Evolutionary conservation across 2,797 vertebrate species (phyloP).

Genomic region (Gymnocypris eckloni): DNA sequence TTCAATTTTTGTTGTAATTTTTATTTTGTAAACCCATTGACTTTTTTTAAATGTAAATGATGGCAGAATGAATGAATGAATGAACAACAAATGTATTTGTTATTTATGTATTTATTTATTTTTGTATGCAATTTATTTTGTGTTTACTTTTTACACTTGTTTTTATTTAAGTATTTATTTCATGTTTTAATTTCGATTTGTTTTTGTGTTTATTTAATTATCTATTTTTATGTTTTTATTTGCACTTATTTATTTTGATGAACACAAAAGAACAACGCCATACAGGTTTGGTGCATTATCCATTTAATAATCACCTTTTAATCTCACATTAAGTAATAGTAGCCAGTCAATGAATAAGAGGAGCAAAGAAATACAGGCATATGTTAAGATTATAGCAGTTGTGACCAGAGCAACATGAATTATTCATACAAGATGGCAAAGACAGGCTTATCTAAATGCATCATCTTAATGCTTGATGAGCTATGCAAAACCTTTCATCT

Average conservation of each 20-base stretch:
- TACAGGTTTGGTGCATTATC: background rate
- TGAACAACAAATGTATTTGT: too few relatives aligned
- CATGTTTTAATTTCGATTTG: background rate
- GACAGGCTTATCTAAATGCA: constrained; percentile 16
- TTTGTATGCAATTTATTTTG: background rate
- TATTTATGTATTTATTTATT: background rate
- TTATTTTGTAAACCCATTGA: too few relatives aligned
- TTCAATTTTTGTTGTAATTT: too few relatives aligned
- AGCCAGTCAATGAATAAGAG: constrained; percentile 15
- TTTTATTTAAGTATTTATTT: background rate
- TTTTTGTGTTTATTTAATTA: background rate
- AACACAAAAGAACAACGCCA: background rate
- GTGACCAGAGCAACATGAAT: constrained; percentile 9
- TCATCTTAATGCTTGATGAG: constrained; percentile 41
- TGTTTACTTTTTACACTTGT: background rate
- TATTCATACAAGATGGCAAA: background rate
- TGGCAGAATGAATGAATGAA: too few relatives aligned
- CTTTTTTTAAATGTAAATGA: too few relatives aligned
- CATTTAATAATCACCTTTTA: constrained; percentile 58
- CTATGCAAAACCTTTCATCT: constrained; percentile 39
- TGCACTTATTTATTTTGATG: background rate
- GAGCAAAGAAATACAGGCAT: constrained; percentile 5
- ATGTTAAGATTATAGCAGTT: constrained; percentile 13
- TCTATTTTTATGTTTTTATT: background rate
- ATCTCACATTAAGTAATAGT: constrained; percentile 47